Evolutionary conservation across 2,888 invertebrate genomes (phyloP), one percentile per base, ranked within the genome.

Genomic region (Leucophenga maculata): DNA sequence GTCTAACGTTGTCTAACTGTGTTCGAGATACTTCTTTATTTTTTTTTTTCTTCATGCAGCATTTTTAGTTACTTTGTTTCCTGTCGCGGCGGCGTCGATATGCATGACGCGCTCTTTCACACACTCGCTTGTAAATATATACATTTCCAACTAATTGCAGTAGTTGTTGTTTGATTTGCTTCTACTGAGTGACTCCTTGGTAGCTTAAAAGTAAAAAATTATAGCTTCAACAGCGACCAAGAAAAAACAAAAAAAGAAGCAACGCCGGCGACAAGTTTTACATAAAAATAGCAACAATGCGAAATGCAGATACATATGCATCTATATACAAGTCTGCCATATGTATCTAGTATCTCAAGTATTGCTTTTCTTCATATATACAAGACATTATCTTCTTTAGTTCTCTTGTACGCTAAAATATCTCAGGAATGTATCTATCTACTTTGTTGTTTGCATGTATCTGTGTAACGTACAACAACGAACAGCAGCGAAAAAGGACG

Each of bases 381-480:
- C 26, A 4, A 26, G 26, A 39, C 39, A 11, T 39, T 39, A 39
- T 39, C 39, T 32, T 3, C 32, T 11, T 39, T 39, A 11, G 3
- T 39, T 39, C 11, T 39, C 11, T 39, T 20, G 22, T 16, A 16
- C 22, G 62, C 62, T 20, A 44, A 79, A 80, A 76, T 82, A 80
- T 80, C 81, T 82, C 57, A 70, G 79, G 80, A 80, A 80, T 80
- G 81, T 80, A 80, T 82, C 76, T 80, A 46, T 46, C 13, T 52
- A 16, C 31, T 32, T 32, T 32, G 3, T 39, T 39, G 39, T 39
- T 8, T 8, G 8, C 8, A 9, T 39, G 4, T 26, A 26, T 26
- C 3, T 26, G 26, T 26, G 26, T 26, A 26, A 26, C 11, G 39
- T 39, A 39, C 39, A 9, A 39, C n/a, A n/a, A n/a, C n/a, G n/a